phyloP scores from a whole-genome alignment of 2,797 vertebrate species.

The Chiroxiphia lanceolata region DNA sequence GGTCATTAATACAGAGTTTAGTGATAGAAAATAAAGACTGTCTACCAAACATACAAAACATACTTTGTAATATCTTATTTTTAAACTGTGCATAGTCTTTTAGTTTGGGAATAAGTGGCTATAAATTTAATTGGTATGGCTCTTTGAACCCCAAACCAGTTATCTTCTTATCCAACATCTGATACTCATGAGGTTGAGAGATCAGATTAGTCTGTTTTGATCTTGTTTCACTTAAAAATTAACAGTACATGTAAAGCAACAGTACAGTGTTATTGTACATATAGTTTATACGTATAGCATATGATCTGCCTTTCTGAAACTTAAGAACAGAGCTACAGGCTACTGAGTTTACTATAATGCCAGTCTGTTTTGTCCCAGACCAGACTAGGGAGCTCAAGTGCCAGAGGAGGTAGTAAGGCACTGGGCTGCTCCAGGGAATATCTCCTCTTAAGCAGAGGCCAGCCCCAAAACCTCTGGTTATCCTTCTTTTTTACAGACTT shows the following conservation, averaged over 20 bases:
- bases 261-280: neutral
- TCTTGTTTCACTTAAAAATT: conserved; percentile 5
- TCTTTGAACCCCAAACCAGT: neutral
- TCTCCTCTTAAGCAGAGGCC: neutral
- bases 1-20: conserved; percentile 14
- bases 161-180: neutral
- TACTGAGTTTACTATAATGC: neutral
- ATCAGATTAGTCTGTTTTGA: neutral
- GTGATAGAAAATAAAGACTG: conserved; percentile 4
- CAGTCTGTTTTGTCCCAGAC: accelerated
- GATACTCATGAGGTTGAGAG: neutral
- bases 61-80: conserved; percentile 35
- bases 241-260: neutral
- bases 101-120: neutral
- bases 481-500: neutral
- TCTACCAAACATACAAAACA: neutral
- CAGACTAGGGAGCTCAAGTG: neutral
- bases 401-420: neutral
- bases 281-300: neutral
- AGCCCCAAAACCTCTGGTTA: neutral
- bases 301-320: neutral
- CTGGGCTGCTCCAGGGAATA: too few species aligned
- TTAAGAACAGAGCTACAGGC: neutral
- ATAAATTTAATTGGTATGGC: conserved; percentile 31
- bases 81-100: conserved; percentile 20